These are phyloP conservation scores for Mallotus villosus DNA, from an alignment of 2,797 vertebrate species.

Conservation along the genomic window DNA sequence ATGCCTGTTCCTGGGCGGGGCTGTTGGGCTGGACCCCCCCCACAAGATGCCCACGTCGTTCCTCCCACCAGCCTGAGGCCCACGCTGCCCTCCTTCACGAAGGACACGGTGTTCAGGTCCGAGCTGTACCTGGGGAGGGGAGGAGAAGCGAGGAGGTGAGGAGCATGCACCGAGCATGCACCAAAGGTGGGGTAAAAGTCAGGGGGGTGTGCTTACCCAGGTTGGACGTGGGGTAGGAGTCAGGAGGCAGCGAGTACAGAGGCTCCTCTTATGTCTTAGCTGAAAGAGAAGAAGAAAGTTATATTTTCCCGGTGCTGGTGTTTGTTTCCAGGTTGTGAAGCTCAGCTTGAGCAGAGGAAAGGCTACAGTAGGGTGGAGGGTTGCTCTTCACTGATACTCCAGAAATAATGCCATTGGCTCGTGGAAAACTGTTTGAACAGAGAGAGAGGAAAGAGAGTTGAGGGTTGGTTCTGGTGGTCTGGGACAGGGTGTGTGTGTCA, in stretches of 20 bases:
- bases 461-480: neutral
- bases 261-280: constrained; percentile 73
- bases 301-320: neutral
- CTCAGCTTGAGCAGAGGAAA: neutral
- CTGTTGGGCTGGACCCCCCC: constrained; percentile 89
- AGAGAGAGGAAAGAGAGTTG: neutral
- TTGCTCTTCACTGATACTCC: constrained; percentile 44
- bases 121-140: constrained; percentile 80
- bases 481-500: neutral
- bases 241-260: constrained; percentile 79
- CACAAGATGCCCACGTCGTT: constrained; percentile 94
- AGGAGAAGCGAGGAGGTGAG: too few relatives aligned
- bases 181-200: too few relatives aligned
- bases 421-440: constrained; percentile 54
- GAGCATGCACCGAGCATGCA: too few relatives aligned
- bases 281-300: constrained; percentile 40
- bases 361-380: constrained; percentile 64
- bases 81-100: constrained; percentile 83
- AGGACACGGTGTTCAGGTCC: constrained; percentile 72
- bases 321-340: neutral
- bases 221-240: constrained; percentile 68
- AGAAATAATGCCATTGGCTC: constrained; percentile 41
- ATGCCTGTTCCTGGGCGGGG: constrained; percentile 81
- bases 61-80: constrained; percentile 91
- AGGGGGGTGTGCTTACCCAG: constrained; percentile 72